phyloP scores from a whole-genome alignment of 2,888 invertebrate genomes.

The Sesia apiformis region DNA sequence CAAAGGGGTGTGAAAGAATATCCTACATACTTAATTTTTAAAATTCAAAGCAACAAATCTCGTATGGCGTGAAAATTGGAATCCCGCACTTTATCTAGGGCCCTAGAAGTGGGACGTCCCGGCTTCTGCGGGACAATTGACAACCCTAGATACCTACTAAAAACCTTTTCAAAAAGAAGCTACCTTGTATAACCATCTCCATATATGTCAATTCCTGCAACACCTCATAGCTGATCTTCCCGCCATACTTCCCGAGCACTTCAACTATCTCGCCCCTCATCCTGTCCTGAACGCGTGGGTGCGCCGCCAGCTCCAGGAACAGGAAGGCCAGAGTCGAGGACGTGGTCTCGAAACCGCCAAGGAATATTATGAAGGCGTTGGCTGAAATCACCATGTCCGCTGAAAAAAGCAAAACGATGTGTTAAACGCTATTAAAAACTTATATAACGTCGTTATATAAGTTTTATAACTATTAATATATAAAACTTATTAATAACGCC shows the following conservation, averaged over 20 bases:
- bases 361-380: conserved; percentile 74
- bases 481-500: too few relatives aligned
- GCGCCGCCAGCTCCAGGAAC: conserved; percentile 68
- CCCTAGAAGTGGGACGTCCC: too few relatives aligned
- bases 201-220: conserved; percentile 71
- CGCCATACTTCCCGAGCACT: conserved; percentile 40
- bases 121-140: too few relatives aligned
- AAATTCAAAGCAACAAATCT: too few relatives aligned
- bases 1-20: too few relatives aligned
- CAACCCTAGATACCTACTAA: too few relatives aligned
- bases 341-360: conserved; percentile 77
- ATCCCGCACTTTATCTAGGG: too few relatives aligned
- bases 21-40: too few relatives aligned
- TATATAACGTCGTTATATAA: too few relatives aligned
- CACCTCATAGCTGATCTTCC: conserved; percentile 61
- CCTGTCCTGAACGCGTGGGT: conserved; percentile 66
- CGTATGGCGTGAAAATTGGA: too few relatives aligned
- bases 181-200: conserved; percentile 73
- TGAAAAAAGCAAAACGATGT: conserved; percentile 18
- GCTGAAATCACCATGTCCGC: conserved; percentile 73
- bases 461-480: too few relatives aligned
- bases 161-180: background rate
- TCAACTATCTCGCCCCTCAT: conserved; percentile 61
- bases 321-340: conserved; percentile 72
- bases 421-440: too few relatives aligned